phyloP scores from a whole-genome alignment of 2,797 vertebrate genomes.

The Rhinella marina region DNA sequence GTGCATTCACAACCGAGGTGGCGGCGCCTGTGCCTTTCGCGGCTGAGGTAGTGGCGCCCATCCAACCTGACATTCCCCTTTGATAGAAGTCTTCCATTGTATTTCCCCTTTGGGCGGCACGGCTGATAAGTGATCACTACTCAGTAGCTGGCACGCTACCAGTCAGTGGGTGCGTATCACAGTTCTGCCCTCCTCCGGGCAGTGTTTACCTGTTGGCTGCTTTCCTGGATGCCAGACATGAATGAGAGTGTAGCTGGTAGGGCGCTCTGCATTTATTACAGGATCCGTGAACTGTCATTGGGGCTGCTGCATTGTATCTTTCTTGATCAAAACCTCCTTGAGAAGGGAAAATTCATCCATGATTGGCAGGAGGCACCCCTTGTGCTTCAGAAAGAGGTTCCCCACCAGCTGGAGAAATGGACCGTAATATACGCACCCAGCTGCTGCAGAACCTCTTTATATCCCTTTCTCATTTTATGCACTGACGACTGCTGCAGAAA shows the following conservation, averaged over 20 bases:
- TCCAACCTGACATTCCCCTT: too few species aligned
- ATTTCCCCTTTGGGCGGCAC: not conserved
- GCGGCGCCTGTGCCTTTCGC: too few species aligned
- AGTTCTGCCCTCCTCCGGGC: not conserved
- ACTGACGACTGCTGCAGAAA: not conserved
- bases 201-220: conserved; percentile 7
- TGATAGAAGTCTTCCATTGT: too few species aligned
- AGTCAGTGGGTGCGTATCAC: not conserved
- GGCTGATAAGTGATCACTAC: not conserved
- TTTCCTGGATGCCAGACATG: not conserved
- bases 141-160: not conserved
- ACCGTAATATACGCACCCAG: not conserved
- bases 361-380: not conserved
- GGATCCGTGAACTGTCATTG: too few species aligned
- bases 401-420: not conserved
- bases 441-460: not conserved
- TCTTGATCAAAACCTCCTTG: not conserved
- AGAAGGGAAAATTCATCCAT: not conserved
- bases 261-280: too few species aligned
- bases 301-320: not conserved
- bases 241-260: not conserved
- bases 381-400: not conserved
- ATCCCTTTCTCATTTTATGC: too few species aligned
- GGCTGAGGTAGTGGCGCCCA: too few species aligned
- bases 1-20: too few species aligned